These are phyloP conservation scores for Lepus townsendii DNA, from an alignment of 2,797 vertebrate genomes.

Conservation along the genomic window DNA sequence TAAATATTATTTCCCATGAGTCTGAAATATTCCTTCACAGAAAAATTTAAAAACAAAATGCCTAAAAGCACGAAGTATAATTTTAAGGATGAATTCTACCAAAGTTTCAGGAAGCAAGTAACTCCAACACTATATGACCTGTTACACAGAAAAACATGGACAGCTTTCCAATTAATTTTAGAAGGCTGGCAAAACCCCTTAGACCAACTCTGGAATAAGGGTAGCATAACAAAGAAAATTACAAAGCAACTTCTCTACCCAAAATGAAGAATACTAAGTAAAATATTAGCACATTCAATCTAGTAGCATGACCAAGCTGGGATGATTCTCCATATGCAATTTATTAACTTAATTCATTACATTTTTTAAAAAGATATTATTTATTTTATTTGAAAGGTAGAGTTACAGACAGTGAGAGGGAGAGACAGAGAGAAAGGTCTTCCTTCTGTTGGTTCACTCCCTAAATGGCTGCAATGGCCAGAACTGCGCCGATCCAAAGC, in stretches of 20 bases:
- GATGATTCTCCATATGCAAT: background rate
- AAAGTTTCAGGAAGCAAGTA: conserved; percentile 25
- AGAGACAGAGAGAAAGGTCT: too few species aligned
- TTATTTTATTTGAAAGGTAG: too few species aligned
- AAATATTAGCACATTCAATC: background rate
- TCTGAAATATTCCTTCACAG: conserved; percentile 14
- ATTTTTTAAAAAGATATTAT: too few species aligned
- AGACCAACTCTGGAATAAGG: background rate
- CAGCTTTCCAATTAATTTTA: background rate
- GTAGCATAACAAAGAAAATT: background rate
- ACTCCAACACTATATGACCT: background rate
- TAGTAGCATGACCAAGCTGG: background rate
- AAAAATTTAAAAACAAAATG: conserved; percentile 8
- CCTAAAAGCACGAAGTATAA: background rate
- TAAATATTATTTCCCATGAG: background rate
- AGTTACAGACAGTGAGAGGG: too few species aligned
- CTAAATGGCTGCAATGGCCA: too few species aligned
- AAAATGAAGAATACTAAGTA: background rate
- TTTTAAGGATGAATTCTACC: background rate
- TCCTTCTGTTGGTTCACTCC: too few species aligned
- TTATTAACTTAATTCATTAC: conserved; percentile 2
- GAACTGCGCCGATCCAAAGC: too few species aligned
- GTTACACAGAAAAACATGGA: background rate
- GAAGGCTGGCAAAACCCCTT: conserved; percentile 17
- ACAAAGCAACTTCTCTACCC: background rate